Conservation (phyloP, 2,888 invertebrate species). For the Acanthococcus lagerstroemiae region DNA sequence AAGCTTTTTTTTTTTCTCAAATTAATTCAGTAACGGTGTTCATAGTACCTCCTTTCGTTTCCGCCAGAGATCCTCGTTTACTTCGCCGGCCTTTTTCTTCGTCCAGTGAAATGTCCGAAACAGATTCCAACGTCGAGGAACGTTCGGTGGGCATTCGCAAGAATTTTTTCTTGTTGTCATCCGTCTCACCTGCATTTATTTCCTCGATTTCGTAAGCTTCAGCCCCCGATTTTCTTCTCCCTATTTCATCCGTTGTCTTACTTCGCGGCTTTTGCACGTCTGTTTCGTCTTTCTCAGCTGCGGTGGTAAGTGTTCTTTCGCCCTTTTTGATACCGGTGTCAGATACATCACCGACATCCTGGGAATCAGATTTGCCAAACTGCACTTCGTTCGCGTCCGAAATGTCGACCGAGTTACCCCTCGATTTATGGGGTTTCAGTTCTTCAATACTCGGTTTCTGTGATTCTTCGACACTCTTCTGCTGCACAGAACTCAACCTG, state of each 20-base stretch:
- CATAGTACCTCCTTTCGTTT: constrained; percentile 20
- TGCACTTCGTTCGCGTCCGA: neutral
- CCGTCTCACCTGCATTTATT: neutral
- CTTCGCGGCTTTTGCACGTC: neutral
- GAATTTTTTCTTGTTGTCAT: neutral
- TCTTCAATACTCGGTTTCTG: too few species aligned
- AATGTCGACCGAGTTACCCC: neutral
- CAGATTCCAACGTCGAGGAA: constrained; percentile 6
- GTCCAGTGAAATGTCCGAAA: constrained; percentile 10
- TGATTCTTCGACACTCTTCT: too few species aligned
- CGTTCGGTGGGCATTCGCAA: neutral
- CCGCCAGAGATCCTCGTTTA: constrained; percentile 12
- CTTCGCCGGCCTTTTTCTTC: constrained; percentile 6
- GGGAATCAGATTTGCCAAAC: constrained; percentile 6
- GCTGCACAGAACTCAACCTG: too few species aligned
- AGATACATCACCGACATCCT: too few species aligned
- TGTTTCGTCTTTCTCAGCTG: neutral
- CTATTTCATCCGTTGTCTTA: neutral
- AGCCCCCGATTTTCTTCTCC: neutral
- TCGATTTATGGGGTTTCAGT: too few species aligned
- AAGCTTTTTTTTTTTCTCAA: too few species aligned
- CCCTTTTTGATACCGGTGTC: neutral
- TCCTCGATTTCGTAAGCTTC: neutral
- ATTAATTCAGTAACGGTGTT: too few species aligned
- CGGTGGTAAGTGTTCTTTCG: neutral